Percentiles rank a stretch among this genome's conserved stretches.
Evolutionary conservation across 2,888 invertebrate genomes (phyloP).

Genomic region (Agrilus cyanescens): DNA sequence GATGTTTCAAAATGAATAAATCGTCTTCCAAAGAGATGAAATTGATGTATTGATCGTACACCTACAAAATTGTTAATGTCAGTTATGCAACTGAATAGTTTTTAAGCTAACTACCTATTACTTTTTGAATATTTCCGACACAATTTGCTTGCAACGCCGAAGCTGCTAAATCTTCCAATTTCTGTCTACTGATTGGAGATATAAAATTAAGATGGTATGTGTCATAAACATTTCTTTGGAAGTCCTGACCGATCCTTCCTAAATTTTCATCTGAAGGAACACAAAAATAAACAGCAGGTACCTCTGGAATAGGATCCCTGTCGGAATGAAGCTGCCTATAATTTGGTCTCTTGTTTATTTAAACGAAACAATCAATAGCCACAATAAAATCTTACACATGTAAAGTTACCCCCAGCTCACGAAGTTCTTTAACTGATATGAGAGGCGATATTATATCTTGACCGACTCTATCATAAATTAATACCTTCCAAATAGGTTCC

Average conservation of each 20-base stretch:
- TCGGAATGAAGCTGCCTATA: conserved; percentile 75
- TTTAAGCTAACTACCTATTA: conserved; percentile 21
- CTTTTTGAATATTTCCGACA: conserved; percentile 86
- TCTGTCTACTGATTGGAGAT: conserved; percentile 84
- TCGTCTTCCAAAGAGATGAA: conserved; percentile 98
- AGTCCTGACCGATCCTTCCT: conserved; percentile 81
- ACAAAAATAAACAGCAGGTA: conserved; percentile 97
- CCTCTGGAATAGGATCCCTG: conserved; percentile 91
- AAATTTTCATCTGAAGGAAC: conserved; percentile 93
- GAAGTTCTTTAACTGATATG: conserved; percentile 86
- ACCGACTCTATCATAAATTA: conserved; percentile 91
- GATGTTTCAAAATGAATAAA: conserved; percentile 87
- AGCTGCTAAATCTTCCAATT: conserved; percentile 89
- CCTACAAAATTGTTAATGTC: conserved; percentile 37
- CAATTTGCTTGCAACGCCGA: conserved; percentile 84
- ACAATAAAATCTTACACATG: conserved; percentile 67
- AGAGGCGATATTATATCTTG: conserved; percentile 98
- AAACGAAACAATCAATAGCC: conserved; percentile 3
- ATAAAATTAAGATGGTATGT: conserved; percentile 94
- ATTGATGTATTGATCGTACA: conserved; percentile 97
- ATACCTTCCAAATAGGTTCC: conserved; percentile 92
- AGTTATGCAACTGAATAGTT: background rate
- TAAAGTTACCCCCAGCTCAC: conserved; percentile 93
- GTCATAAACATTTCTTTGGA: conserved; percentile 83
- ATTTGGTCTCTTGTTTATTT: conserved; percentile 4